Evolutionary conservation across 35 echinoderm and acorn worm species (phyloP), one percentile per base, ranked within the genome.

Genomic region (Amphiura filiformis): DNA sequence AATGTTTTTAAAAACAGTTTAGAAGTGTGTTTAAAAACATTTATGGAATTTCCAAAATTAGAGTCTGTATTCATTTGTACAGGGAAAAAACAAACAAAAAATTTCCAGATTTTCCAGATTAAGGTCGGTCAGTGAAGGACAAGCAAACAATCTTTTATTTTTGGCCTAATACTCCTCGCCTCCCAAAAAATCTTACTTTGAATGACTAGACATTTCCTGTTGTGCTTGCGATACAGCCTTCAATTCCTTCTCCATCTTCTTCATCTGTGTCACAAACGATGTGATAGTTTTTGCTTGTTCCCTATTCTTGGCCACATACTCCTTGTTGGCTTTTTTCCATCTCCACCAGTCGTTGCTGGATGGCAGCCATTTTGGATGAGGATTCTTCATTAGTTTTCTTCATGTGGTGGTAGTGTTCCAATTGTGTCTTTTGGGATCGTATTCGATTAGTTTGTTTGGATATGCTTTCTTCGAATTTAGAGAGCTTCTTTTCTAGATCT

Each of bases 251-350:
- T 96, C 91, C 3, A 96, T 78, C 23, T 75, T 52, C 11, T 80
- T 36, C 40, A 96, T 87, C 57, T 96, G 91, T 17, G 85, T 75
- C 41, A 96, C 83, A 82, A 96, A 96, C 34, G 39, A 78, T 7
- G 82, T 31, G 39, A 96, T 96, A 32, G 91, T 96, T 78, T 78
- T 75, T 22, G 87, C 80, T 64, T 96, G 94, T 52, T 96, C 90
- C 56, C 78, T 89, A 77, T 96, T 96, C 84, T 88, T 93, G 23
- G 37, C 18, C 7, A 84, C 78, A 34, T 90, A 96, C 13, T 89
- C 80, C 26, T 64, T 78, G 82, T 96, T 96, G 37, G 83, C 82
- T 31, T 81, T n/a, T 64, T 39, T 93, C 83, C 80, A 96, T 81
- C 38, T 89, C 86, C 15, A 33, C 78, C 65, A 96, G 57, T 28